Evolutionary conservation across 2,113 vertebrate genomes (phyloP).

Genomic region (Crotalus tigris): DNA sequence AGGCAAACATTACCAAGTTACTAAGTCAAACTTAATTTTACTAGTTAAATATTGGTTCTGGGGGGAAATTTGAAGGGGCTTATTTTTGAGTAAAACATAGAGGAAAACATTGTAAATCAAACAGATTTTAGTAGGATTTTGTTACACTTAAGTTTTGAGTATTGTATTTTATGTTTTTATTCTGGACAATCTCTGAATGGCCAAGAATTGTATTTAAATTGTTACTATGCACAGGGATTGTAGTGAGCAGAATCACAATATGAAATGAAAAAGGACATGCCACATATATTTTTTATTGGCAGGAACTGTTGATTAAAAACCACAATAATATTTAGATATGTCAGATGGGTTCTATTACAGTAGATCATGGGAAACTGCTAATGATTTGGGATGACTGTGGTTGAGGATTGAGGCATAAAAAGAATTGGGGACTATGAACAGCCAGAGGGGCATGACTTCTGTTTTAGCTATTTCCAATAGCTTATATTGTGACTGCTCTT

Average conservation of each 20-base stretch:
- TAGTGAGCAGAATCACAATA: neutral
- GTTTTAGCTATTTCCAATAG: neutral
- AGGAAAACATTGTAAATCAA: neutral
- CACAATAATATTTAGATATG: neutral
- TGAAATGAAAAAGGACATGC: neutral
- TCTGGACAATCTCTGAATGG: neutral
- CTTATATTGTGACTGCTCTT: neutral
- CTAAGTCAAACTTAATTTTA: neutral
- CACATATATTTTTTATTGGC: neutral
- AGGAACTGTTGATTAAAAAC: neutral
- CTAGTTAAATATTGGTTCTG: neutral
- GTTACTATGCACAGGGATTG: neutral
- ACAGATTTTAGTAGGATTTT: neutral
- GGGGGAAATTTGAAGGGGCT: neutral
- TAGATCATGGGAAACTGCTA: neutral
- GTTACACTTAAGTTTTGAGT: neutral
- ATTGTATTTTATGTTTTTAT: neutral
- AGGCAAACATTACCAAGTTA: neutral
- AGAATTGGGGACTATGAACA: neutral
- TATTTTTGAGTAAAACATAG: neutral
- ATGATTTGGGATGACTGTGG: neutral
- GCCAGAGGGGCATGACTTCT: neutral
- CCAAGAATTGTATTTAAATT: neutral
- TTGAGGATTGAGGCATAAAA: neutral
- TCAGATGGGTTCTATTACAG: neutral